These are phyloP conservation scores for Polypterus senegalus DNA, from an alignment of 2,113 vertebrate species.

Conservation along the genomic window DNA sequence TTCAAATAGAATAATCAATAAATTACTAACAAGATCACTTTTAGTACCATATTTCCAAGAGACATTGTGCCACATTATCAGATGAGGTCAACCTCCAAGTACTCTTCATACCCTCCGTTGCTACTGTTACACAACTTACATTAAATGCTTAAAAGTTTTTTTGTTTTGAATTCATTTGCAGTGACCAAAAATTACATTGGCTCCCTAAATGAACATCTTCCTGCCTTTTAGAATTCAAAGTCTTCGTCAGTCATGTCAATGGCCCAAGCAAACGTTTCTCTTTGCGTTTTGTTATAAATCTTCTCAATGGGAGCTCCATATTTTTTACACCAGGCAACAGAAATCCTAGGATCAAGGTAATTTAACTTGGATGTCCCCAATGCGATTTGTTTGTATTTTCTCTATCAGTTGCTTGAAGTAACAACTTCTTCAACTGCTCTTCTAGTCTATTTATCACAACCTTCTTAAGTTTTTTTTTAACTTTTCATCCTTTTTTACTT, in stretches of 20 bases:
- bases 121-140: too few species aligned
- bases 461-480: conserved; percentile 6
- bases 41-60: too few species aligned
- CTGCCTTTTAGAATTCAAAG: conserved; percentile 53
- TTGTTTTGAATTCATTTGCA: too few species aligned
- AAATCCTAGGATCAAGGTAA: conserved; percentile 48
- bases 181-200: too few species aligned
- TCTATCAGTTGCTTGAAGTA: conserved; percentile 26
- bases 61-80: too few species aligned
- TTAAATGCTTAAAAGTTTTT: too few species aligned
- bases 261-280: conserved; percentile 48
- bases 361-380: conserved; percentile 49
- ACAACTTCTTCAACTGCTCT: conserved; percentile 32
- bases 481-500: conserved; percentile 23
- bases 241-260: conserved; percentile 28
- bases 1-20: too few species aligned
- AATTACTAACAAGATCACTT: too few species aligned
- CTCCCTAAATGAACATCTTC: too few species aligned
- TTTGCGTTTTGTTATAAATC: conserved; percentile 45
- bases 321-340: conserved; percentile 44
- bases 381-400: conserved; percentile 47
- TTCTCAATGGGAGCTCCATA: conserved; percentile 40
- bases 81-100: too few species aligned
- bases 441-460: conserved; percentile 27
- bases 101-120: too few species aligned